These are phyloP conservation scores for Drosophila paucipuncta DNA, from an alignment of 2,888 invertebrate genomes.

Conservation along the genomic window DNA sequence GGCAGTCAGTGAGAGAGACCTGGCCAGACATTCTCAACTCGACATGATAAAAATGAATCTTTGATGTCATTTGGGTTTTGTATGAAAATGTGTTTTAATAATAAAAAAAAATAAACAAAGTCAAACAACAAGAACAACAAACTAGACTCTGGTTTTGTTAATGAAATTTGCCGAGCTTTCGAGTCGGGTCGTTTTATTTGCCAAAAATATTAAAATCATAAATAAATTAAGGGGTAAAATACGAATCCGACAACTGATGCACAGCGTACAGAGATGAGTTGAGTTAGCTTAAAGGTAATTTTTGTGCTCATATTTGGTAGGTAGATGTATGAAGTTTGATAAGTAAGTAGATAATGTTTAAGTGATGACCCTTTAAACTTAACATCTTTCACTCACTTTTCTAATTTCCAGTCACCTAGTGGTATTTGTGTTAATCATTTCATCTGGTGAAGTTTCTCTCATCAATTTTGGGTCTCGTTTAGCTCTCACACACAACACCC, in stretches of 20 bases:
- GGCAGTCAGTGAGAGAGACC: conserved; percentile 16
- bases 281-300: background rate
- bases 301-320: background rate
- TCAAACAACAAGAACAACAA: conserved; percentile 14
- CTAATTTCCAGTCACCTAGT: background rate
- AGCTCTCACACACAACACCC: conserved; percentile 39
- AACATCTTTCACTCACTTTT: conserved; percentile 7
- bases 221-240: conserved; percentile 63
- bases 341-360: background rate
- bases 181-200: conserved; percentile 61
- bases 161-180: conserved; percentile 68
- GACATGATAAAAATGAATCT: conserved; percentile 78
- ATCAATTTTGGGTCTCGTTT: conserved; percentile 12
- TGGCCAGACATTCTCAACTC: conserved; percentile 56
- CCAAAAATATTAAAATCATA: conserved; percentile 73
- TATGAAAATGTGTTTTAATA: conserved; percentile 72
- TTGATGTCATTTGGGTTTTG: conserved; percentile 77
- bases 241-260: background rate
- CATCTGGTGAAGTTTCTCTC: conserved; percentile 32
- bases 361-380: background rate
- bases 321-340: background rate
- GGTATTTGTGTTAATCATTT: conserved; percentile 24
- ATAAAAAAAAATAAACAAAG: conserved; percentile 57
- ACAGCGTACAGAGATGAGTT: background rate
- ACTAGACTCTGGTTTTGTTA: conserved; percentile 61